A percentile compares a stretch with the other conserved stretches of the same genome.
These are phyloP conservation scores for Cheirogaleus medius DNA, from an alignment of 2,113 vertebrate species.

Conservation along the genomic window DNA sequence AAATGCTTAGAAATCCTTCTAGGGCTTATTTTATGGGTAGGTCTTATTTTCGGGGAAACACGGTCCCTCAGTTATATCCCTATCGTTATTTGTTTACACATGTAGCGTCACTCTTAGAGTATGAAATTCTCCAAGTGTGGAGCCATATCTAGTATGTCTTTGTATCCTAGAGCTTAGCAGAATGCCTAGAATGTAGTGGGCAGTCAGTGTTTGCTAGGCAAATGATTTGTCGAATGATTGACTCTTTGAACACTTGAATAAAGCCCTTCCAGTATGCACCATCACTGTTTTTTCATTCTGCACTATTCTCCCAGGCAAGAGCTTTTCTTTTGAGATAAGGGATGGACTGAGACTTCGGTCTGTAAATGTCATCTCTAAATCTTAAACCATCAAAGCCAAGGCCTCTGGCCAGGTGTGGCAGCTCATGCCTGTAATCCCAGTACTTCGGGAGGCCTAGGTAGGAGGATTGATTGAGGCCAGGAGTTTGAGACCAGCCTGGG, in stretches of 20 bases:
- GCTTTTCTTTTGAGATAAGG: not conserved
- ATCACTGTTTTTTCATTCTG: not conserved
- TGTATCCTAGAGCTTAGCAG: not conserved
- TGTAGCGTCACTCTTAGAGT: not conserved
- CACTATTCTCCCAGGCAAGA: not conserved
- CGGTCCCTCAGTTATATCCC: not conserved
- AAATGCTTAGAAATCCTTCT: too few relatives aligned
- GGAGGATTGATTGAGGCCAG: too few relatives aligned
- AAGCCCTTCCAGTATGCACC: not conserved
- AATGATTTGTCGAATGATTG: not conserved
- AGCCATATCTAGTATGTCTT: not conserved
- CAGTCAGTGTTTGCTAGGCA: not conserved
- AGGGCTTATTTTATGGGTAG: too few relatives aligned
- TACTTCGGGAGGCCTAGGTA: too few relatives aligned
- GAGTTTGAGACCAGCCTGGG: too few relatives aligned
- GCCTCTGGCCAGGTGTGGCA: not conserved
- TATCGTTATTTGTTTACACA: not conserved
- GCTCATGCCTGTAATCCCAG: too few relatives aligned
- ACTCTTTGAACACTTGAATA: not conserved
- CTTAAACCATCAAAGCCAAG: not conserved
- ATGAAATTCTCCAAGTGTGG: not conserved
- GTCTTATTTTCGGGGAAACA: too few relatives aligned
- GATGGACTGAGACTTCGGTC: not conserved
- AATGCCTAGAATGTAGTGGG: not conserved
- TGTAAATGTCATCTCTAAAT: not conserved